These are phyloP conservation scores for Sitta europaea DNA, from an alignment of 2,113 vertebrate genomes.

Conservation along the genomic window DNA sequence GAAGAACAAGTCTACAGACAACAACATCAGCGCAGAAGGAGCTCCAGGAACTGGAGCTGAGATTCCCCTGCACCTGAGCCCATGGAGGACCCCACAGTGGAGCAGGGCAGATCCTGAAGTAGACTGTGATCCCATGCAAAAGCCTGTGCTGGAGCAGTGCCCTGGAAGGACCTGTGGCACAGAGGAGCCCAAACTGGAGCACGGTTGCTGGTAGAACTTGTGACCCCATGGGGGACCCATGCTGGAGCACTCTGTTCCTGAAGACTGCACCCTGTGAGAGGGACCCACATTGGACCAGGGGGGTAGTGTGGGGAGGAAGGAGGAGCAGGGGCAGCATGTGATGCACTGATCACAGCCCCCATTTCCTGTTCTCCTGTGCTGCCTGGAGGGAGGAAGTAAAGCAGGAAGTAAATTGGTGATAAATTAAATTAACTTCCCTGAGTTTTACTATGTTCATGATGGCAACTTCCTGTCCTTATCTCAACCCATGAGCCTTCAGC, in stretches of 20 bases:
- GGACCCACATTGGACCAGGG: rapidly evolving
- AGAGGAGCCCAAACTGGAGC: background rate
- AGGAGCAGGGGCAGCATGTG: rapidly evolving
- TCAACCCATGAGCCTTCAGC: rapidly evolving
- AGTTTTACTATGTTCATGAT: rapidly evolving
- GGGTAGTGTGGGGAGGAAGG: background rate
- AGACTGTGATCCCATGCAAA: background rate
- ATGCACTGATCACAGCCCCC: background rate
- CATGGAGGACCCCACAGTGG: rapidly evolving
- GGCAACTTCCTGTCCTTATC: background rate
- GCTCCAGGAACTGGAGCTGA: rapidly evolving
- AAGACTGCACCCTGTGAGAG: background rate
- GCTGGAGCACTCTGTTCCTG: background rate
- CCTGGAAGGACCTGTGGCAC: background rate
- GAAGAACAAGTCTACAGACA: background rate
- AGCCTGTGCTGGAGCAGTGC: background rate
- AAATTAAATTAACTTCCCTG: background rate
- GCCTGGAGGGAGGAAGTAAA: background rate
- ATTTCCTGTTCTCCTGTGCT: rapidly evolving
- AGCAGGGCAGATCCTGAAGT: background rate
- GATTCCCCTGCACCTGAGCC: background rate
- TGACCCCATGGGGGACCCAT: rapidly evolving
- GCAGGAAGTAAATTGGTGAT: rapidly evolving
- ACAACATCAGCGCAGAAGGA: background rate
- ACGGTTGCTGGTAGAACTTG: background rate